Evolutionary conservation across 1,140 invertebrate genomes (phyloP).

Genomic region (Lepidostoma basale): DNA sequence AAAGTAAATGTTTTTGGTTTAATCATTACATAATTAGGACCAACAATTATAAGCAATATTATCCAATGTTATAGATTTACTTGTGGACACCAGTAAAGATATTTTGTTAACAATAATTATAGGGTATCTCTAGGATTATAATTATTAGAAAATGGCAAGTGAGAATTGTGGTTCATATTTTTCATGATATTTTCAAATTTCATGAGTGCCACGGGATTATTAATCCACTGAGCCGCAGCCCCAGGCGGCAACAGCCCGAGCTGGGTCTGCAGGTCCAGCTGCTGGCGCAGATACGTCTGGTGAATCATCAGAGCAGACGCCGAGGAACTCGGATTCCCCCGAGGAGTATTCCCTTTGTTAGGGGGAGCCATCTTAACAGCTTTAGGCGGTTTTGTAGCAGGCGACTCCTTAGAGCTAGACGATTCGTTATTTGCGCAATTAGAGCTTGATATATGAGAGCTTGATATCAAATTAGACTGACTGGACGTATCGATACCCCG

Average conservation of each 20-base stretch:
- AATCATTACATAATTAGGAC: too few relatives aligned
- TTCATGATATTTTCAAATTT: constrained; percentile 45
- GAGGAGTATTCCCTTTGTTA: constrained; percentile 45
- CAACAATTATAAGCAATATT: too few relatives aligned
- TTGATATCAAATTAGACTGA: constrained; percentile 56
- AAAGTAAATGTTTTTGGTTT: too few relatives aligned
- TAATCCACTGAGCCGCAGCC: constrained; percentile 38
- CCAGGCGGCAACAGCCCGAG: constrained; percentile 39
- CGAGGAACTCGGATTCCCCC: background rate
- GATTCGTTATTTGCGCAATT: constrained; percentile 47
- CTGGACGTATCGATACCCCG: constrained; percentile 49
- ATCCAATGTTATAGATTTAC: too few relatives aligned
- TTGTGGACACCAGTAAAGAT: too few relatives aligned
- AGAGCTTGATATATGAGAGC: constrained; percentile 54
- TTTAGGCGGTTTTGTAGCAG: constrained; percentile 50
- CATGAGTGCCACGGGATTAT: constrained; percentile 40
- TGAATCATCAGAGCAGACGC: constrained; percentile 16
- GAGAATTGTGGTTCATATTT: constrained; percentile 39
- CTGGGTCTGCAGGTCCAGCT: constrained; percentile 39
- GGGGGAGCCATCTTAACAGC: constrained; percentile 48
- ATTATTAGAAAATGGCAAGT: constrained; percentile 33
- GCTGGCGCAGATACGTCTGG: constrained; percentile 39
- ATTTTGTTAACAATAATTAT: too few relatives aligned
- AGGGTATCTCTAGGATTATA: constrained; percentile 39
- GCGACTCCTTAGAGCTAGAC: constrained; percentile 53